These are phyloP conservation scores for Delphinapterus leucas DNA, from an alignment of 2,113 vertebrate species.

Conservation along the genomic window DNA sequence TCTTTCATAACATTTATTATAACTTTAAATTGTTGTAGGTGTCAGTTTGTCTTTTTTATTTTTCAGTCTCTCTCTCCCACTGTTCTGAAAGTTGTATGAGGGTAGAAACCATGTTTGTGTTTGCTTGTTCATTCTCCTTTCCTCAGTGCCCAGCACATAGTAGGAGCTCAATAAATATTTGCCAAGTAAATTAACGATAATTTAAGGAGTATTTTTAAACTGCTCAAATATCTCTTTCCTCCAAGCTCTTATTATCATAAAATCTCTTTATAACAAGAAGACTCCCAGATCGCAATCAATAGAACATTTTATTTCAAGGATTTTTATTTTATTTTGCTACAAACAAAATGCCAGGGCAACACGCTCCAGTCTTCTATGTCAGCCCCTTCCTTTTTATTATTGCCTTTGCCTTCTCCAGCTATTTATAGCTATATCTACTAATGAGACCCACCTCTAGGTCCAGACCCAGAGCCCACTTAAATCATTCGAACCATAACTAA, in stretches of 20 bases:
- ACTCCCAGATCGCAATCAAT: background rate
- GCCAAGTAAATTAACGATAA: background rate
- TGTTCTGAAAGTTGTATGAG: background rate
- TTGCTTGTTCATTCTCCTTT: background rate
- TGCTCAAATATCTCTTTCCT: slow-evolving; percentile 13
- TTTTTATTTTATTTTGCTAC: background rate
- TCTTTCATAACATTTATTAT: background rate
- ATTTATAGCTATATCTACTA: background rate
- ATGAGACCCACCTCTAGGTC: background rate
- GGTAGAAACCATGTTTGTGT: background rate
- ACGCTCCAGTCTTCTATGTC: background rate
- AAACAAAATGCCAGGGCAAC: slow-evolving; percentile 9
- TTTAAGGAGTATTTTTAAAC: slow-evolving; percentile 18
- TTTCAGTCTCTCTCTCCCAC: background rate
- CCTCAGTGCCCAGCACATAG: background rate
- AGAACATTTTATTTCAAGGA: background rate
- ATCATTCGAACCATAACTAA: background rate
- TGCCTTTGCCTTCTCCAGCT: background rate
- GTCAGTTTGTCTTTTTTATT: background rate
- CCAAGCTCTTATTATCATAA: background rate
- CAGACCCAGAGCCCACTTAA: background rate
- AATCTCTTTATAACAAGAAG: slow-evolving; percentile 19
- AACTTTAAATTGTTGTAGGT: slow-evolving; percentile 19
- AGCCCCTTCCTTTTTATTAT: slow-evolving; percentile 1
- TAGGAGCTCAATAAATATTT: slow-evolving; percentile 27